Evolutionary conservation across 2,888 invertebrate genomes (phyloP), one percentile per base, ranked within the genome.

Genomic region (Leptogaster cylindrica): DNA sequence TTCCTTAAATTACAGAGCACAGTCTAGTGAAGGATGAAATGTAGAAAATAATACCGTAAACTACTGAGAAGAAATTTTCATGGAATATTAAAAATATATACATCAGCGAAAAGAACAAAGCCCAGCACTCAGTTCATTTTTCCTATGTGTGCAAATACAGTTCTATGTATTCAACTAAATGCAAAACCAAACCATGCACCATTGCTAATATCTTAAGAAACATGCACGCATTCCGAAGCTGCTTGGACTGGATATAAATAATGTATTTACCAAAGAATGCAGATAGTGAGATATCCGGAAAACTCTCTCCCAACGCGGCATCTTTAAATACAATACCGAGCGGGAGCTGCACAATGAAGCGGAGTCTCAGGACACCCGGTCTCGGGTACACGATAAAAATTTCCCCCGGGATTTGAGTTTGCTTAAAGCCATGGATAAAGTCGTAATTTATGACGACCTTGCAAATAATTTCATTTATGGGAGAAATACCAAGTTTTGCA

Each of bases 391-490:
- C 52, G 18, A 52, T 52, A 52, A 52, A 52, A 52, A 52, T 52
- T n/a, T 31, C 27, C 10, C 33, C 52, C 16, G 52, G 16, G 31
- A 33, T 33, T 52, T 52, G 20, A 52, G 52, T 33, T 52, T n/a
- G n/a, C n/a, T 33, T 52, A 52, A 52, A 52, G 20, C 33, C 52
- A 6, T 52, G 52, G 52, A 52, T 52, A 52, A 52, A n/a, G 52
- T 33, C 31, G 20, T 33, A 52, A 52, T 52, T 52, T 52, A 52
- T 52, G 52, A 52, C 28, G 52, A 28, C 52, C 52, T 52, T 52
- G 52, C 52, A 52, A 8, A 33, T 52, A 52, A 52, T 52, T 52
- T 20, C 33, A 33, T 33, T 52, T 52, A 33, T 33, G 16, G 31
- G 33, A 20, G 23, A 52, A 52, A 31, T 52, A 36, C 12, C 52